Conservation (phyloP, 1,140 invertebrate genomes). For the Callitettix versicolor region DNA sequence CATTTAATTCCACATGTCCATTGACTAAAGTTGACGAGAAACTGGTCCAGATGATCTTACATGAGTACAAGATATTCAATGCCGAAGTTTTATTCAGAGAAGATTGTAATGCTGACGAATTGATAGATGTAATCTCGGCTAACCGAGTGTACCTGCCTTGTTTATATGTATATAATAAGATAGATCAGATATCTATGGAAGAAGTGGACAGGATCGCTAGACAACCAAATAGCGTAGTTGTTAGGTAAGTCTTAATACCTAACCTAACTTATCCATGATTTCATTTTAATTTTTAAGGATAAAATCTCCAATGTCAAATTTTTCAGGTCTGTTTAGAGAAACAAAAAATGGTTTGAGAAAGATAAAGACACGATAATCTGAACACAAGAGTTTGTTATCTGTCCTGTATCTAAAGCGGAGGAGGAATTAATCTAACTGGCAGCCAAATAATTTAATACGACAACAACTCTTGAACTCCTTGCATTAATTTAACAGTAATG, state of each 20-base stretch:
- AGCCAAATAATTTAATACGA: no score
- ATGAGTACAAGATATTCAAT: conserved; percentile 99
- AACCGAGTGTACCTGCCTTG: conserved; percentile 96
- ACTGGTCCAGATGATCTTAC: conserved; percentile 94
- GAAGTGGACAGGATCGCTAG: conserved; percentile 93
- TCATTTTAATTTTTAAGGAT: no score
- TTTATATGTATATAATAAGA: conserved; percentile 98
- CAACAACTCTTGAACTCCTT: no score
- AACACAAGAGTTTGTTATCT: no score
- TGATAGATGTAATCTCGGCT: conserved; percentile 97
- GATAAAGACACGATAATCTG: no score
- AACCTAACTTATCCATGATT: no score
- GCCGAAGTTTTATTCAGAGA: conserved; percentile 95
- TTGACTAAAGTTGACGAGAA: conserved; percentile 94
- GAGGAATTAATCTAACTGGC: no score
- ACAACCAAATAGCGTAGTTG: conserved; percentile 82
- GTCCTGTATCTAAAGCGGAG: no score
- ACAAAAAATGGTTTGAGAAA: no score
- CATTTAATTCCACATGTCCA: conserved; percentile 94
- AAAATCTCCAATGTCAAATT: no score
- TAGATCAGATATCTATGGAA: conserved; percentile 98
- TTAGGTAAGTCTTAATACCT: conserved; percentile 75
- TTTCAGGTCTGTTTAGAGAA: no score
- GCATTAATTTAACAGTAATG: no score
- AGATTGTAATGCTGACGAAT: conserved; percentile 89